phyloP scores from a whole-genome alignment of 2,888 invertebrate genomes.

The Cerastoderma edule region DNA sequence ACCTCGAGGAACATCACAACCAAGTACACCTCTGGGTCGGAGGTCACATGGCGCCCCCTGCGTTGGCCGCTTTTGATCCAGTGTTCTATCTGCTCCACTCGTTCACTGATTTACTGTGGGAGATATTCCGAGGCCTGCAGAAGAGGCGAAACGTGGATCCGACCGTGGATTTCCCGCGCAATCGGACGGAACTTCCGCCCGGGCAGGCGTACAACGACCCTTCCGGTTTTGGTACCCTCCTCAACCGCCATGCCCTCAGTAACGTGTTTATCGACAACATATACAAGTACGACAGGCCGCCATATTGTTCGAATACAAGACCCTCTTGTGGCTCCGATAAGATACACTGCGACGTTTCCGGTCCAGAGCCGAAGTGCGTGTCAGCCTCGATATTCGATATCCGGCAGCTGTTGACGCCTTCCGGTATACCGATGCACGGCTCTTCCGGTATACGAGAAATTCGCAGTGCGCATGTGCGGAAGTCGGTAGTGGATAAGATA shows the following conservation, averaged over 20 bases:
- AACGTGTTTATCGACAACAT: constrained; percentile 64
- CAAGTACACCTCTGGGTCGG: constrained; percentile 52
- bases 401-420: constrained; percentile 22
- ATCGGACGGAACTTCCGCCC: constrained; percentile 42
- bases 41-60: constrained; percentile 58
- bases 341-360: constrained; percentile 61
- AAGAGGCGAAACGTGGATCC: constrained; percentile 57
- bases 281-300: constrained; percentile 65
- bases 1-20: constrained; percentile 68
- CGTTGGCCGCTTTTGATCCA: constrained; percentile 81
- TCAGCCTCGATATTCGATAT: constrained; percentile 64
- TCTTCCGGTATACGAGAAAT: constrained; percentile 52
- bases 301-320: constrained; percentile 51
- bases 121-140: constrained; percentile 69
- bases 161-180: constrained; percentile 59
- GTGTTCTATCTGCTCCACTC: constrained; percentile 81
- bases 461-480: constrained; percentile 20
- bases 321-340: constrained; percentile 59
- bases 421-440: constrained; percentile 49
- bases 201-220: constrained; percentile 57
- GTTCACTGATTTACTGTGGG: constrained; percentile 82
- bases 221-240: constrained; percentile 61
- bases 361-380: constrained; percentile 56
- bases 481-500: constrained; percentile 5
- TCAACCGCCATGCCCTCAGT: constrained; percentile 63